Percentiles rank a stretch among this genome's conserved stretches.
phyloP scores from a whole-genome alignment of 2,888 invertebrate genomes.

The Volucella bombylans region DNA sequence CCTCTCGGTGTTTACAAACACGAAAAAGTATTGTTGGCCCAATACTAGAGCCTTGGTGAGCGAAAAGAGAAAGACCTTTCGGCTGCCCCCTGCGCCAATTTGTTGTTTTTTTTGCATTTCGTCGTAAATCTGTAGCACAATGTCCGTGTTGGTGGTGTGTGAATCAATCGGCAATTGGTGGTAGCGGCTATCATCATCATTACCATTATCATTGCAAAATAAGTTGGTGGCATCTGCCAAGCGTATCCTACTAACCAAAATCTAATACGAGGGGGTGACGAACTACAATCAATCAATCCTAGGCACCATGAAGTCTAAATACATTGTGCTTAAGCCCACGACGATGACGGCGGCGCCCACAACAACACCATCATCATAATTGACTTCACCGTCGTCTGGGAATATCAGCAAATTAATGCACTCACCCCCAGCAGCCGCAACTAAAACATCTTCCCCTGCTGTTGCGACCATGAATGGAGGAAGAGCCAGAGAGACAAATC shows the following conservation, averaged over 20 bases:
- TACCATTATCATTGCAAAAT: conserved; percentile 84
- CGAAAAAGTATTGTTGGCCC: background rate
- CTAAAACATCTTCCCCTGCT: conserved; percentile 61
- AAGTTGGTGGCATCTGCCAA: conserved; percentile 90
- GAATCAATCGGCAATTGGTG: conserved; percentile 42
- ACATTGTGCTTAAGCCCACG: conserved; percentile 88
- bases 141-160: conserved; percentile 81
- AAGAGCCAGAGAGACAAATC: conserved; percentile 74
- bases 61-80: background rate
- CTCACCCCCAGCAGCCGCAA: conserved; percentile 75
- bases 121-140: conserved; percentile 70
- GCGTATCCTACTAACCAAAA: conserved; percentile 89
- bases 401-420: conserved; percentile 73
- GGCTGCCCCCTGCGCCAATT: background rate
- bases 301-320: conserved; percentile 91
- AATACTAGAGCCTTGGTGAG: background rate
- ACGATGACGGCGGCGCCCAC: too few species aligned
- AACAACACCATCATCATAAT: conserved; percentile 74
- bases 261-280: conserved; percentile 91
- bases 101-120: too few species aligned
- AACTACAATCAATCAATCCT: conserved; percentile 85
- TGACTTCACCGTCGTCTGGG: conserved; percentile 49
- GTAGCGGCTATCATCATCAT: conserved; percentile 29
- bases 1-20: conserved; percentile 65
- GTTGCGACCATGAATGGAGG: conserved; percentile 68